Evolutionary conservation across 2,888 invertebrate species (phyloP).

Genomic region (Tenthredo mesomela): DNA sequence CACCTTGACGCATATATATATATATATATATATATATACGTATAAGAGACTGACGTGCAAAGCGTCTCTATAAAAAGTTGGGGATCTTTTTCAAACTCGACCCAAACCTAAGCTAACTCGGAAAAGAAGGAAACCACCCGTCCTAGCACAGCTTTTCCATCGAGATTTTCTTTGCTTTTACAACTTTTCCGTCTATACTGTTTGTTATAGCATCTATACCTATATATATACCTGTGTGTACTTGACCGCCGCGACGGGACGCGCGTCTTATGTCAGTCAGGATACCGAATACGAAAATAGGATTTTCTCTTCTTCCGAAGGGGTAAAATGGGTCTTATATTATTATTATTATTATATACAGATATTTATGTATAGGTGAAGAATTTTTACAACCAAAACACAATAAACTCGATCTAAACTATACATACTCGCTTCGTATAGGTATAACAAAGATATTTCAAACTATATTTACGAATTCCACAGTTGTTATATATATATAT

Average conservation of each 20-base stretch:
- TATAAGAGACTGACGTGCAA: constrained; percentile 10
- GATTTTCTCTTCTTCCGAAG: neutral
- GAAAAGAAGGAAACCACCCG: neutral
- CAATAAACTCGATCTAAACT: neutral
- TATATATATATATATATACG: neutral
- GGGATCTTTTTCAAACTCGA: neutral
- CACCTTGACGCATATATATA: neutral
- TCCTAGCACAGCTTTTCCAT: neutral
- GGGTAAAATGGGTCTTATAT: neutral
- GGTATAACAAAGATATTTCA: neutral
- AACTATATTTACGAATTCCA: neutral
- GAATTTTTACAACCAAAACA: neutral
- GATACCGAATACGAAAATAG: constrained; percentile 22
- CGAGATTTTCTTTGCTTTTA: constrained; percentile 12
- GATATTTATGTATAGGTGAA: neutral
- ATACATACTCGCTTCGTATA: neutral
- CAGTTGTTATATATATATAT: neutral
- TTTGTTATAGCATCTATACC: neutral
- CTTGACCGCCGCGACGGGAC: neutral
- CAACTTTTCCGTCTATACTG: neutral
- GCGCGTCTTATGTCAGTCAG: too few species aligned
- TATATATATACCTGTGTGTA: neutral
- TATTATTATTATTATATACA: neutral
- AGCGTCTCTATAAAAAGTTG: constrained; percentile 1
- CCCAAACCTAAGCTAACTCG: constrained; percentile 4